A percentile compares a stretch with the other conserved stretches of the same genome.
Evolutionary conservation across 2,113 vertebrate species (phyloP).

Genomic region (Lanius collurio): DNA sequence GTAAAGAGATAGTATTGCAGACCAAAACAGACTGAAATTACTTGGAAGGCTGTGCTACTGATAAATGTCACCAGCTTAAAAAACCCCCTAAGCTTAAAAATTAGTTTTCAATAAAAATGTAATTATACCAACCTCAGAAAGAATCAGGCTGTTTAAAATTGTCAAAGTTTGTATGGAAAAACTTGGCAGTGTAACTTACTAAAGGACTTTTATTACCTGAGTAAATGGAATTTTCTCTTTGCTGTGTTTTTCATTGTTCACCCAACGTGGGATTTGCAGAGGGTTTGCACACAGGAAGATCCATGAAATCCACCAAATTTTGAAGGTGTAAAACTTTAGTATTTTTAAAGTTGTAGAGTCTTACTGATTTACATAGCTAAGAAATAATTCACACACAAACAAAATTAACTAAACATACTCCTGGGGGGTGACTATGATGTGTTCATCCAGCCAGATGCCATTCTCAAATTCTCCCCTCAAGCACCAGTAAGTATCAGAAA

Average conservation of each 20-base stretch:
- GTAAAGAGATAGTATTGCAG: neutral
- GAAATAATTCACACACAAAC: neutral
- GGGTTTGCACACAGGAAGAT: neutral
- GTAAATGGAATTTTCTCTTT: neutral
- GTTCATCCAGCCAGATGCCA: neutral
- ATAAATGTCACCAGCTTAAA: neutral
- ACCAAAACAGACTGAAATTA: neutral
- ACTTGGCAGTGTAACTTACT: neutral
- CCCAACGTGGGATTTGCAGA: neutral
- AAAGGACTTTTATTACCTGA: neutral
- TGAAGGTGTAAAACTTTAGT: neutral
- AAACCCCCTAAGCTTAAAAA: no score
- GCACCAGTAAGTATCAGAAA: neutral
- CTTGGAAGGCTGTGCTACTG: neutral
- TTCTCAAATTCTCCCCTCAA: neutral
- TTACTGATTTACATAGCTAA: neutral
- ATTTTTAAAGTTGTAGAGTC: neutral
- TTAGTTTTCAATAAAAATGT: neutral
- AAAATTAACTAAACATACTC: neutral
- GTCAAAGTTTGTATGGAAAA: neutral
- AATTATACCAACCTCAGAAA: neutral
- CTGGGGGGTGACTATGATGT: neutral
- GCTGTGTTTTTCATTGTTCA: neutral
- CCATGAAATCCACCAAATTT: neutral
- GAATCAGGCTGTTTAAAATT: neutral